phyloP scores from a whole-genome alignment of 1,140 invertebrate genomes.

The Apis mellifera region DNA sequence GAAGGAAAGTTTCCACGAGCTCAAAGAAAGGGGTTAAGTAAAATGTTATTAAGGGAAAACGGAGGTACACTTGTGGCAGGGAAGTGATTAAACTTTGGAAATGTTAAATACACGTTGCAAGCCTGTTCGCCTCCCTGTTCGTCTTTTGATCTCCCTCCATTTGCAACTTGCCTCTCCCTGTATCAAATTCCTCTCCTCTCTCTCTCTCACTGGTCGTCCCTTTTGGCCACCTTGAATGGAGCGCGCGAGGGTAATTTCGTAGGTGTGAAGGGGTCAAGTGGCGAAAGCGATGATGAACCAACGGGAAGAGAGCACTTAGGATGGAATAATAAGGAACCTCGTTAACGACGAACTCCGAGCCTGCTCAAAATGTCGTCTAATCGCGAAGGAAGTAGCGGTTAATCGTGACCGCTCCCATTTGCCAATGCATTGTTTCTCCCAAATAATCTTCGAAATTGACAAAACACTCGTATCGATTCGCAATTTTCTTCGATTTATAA shows the following conservation, averaged over 20 bases:
- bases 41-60: background rate
- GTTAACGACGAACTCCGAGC: slow-evolving; percentile 48
- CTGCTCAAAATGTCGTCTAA: slow-evolving; percentile 37
- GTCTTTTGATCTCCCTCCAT: slow-evolving; percentile 17
- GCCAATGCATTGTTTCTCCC: no score
- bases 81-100: slow-evolving; percentile 28
- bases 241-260: slow-evolving; percentile 44
- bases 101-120: background rate
- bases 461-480: no score
- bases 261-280: slow-evolving; percentile 37
- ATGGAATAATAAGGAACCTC: slow-evolving; percentile 57
- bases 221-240: background rate
- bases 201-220: slow-evolving; percentile 7
- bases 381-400: slow-evolving; percentile 9
- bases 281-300: slow-evolving; percentile 8
- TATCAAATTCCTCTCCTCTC: background rate
- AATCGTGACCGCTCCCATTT: background rate
- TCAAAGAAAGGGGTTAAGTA: background rate
- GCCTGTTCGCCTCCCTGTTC: background rate
- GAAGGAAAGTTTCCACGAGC: background rate
- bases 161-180: slow-evolving; percentile 3
- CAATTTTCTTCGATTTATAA: no score
- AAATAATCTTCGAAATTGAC: no score
- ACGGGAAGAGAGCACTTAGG: slow-evolving; percentile 40
- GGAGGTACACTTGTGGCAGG: background rate